These are phyloP conservation scores for Crambe crambe DNA, from an alignment of 37 sponge, comb jelly and placozoan species.

Conservation along the genomic window DNA sequence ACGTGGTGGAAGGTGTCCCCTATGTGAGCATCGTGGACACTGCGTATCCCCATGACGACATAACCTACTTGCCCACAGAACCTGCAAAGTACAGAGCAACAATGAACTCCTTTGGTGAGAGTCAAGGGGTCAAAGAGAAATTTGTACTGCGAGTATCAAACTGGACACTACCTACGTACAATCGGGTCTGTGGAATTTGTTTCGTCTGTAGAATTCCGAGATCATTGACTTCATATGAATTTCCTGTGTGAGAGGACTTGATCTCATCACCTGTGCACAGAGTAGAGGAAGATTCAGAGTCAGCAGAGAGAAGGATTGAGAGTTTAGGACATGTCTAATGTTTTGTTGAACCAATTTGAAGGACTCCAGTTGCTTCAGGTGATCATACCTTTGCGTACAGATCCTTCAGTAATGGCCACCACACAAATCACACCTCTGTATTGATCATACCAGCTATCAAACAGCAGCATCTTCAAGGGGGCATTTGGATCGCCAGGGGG, in stretches of 20 bases:
- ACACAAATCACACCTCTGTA: constrained; percentile 91
- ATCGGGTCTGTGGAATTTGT: constrained; percentile 26
- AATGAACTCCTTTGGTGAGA: background rate
- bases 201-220: constrained; percentile 77
- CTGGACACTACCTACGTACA: constrained; percentile 63
- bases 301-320: too few relatives aligned
- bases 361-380: too few relatives aligned
- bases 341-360: too few relatives aligned
- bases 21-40: constrained; percentile 72
- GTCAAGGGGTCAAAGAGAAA: background rate
- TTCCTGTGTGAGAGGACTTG: constrained; percentile 50
- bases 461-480: constrained; percentile 66
- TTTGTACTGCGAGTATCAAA: background rate
- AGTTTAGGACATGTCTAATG: too few relatives aligned
- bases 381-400: constrained; percentile 46
- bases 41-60: constrained; percentile 78
- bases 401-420: constrained; percentile 75
- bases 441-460: constrained; percentile 90
- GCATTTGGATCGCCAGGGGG: constrained; percentile 9
- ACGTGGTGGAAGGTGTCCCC: constrained; percentile 92
- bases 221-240: constrained; percentile 58
- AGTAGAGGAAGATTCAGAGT: too few relatives aligned
- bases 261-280: constrained; percentile 74
- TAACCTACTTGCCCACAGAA: constrained; percentile 93
- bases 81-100: background rate